These are phyloP conservation scores for Cryptophagus acutangulus DNA, from an alignment of 2,888 invertebrate species.

Conservation along the genomic window DNA sequence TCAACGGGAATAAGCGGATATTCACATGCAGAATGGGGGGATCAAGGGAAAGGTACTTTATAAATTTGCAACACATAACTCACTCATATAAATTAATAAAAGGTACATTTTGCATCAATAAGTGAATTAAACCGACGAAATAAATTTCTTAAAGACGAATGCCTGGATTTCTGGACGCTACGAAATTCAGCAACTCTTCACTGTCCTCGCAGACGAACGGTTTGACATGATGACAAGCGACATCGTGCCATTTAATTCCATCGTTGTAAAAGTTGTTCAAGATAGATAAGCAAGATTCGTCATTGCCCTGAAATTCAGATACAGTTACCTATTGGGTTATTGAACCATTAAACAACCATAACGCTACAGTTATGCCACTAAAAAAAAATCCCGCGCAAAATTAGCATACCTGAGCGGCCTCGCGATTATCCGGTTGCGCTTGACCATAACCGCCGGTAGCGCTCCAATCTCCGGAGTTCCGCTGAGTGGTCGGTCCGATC, in stretches of 20 bases:
- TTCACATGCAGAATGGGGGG: conserved; percentile 27
- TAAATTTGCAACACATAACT: not conserved
- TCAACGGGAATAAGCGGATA: conserved; percentile 23
- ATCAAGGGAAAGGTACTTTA: not conserved
- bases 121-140: no score
- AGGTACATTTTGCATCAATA: no score
- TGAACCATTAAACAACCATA: no score
- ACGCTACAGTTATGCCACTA: no score
- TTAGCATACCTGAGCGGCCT: conserved; percentile 79
- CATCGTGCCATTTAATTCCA: conserved; percentile 83
- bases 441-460: conserved; percentile 83
- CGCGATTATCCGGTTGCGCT: conserved; percentile 84
- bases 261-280: conserved; percentile 90
- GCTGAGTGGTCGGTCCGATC: conserved; percentile 81
- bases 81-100: no score
- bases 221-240: conserved; percentile 80
- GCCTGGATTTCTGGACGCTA: conserved; percentile 81
- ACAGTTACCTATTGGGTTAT: no score
- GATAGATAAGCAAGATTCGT: conserved; percentile 84
- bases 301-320: conserved; percentile 72
- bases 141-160: conserved; percentile 63
- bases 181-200: conserved; percentile 84
- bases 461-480: conserved; percentile 89
- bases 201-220: conserved; percentile 89
- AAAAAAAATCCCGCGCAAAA: no score